A percentile compares a stretch with the other conserved stretches of the same genome.
These are phyloP conservation scores for Macrostomum cliftonense DNA, from an alignment of 2,888 invertebrate species.

Conservation along the genomic window DNA sequence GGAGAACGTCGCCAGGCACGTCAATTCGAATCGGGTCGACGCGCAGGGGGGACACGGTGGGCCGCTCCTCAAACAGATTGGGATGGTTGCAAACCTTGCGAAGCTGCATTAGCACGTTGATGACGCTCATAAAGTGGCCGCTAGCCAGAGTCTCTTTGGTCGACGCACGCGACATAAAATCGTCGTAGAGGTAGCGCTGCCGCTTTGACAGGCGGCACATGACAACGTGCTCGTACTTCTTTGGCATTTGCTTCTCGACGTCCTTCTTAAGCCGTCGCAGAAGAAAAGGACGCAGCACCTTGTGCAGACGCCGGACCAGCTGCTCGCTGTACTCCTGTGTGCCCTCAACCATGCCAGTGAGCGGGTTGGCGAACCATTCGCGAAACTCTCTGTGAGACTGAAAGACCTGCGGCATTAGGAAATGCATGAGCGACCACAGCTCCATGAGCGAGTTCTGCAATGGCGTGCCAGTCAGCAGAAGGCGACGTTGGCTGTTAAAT, in stretches of 20 bases:
- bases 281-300: constrained; percentile 79
- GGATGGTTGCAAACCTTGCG: constrained; percentile 95
- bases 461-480: constrained; percentile 73
- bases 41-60: constrained; percentile 70
- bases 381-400: constrained; percentile 76
- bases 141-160: constrained; percentile 76
- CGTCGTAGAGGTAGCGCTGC: constrained; percentile 89
- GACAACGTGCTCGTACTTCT: constrained; percentile 82
- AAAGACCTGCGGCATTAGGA: constrained; percentile 88
- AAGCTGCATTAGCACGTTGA: constrained; percentile 87
- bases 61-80: constrained; percentile 85
- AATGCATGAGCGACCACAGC: constrained; percentile 92
- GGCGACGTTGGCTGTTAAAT: constrained; percentile 71
- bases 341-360: constrained; percentile 79
- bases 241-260: constrained; percentile 90
- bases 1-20: constrained; percentile 50
- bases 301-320: constrained; percentile 68
- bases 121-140: constrained; percentile 80
- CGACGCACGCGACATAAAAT: constrained; percentile 79
- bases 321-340: constrained; percentile 72
- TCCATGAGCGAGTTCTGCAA: constrained; percentile 88
- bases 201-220: constrained; percentile 81
- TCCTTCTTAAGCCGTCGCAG: constrained; percentile 73
- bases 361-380: constrained; percentile 94
- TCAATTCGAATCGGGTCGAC: constrained; percentile 45